phyloP scores from a whole-genome alignment of 1,140 invertebrate species.

The Pogonomyrmex barbatus region DNA sequence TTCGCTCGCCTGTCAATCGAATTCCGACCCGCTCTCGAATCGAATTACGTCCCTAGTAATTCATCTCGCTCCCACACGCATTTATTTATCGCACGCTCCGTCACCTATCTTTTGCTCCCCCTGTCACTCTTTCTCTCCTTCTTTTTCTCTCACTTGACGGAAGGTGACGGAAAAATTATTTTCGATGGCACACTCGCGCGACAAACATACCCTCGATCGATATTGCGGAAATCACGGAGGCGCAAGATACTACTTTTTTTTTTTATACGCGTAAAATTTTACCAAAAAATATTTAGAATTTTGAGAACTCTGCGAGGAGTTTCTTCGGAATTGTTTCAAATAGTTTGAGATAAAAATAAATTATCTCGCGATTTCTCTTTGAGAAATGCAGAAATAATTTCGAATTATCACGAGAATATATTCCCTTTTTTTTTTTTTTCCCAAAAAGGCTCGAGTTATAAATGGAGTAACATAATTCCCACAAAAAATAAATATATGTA shows the following conservation, averaged over 20 bases:
- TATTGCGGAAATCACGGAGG: constrained; percentile 12
- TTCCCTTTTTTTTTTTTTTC: neutral
- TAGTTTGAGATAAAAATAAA: neutral
- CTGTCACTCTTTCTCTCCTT: neutral
- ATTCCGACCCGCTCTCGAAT: constrained; percentile 61
- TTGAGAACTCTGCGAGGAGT: neutral
- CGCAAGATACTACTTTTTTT: neutral
- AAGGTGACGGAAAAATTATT: constrained; percentile 55
- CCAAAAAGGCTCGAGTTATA: neutral
- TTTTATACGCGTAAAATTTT: neutral
- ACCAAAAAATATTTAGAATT: neutral
- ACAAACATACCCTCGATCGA: constrained; percentile 14
- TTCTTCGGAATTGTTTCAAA: neutral
- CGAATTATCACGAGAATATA: neutral
- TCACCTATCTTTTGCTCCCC: neutral
- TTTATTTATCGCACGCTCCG: constrained; percentile 62
- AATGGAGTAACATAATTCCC: neutral
- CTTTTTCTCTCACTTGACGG: no score
- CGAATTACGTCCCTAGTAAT: constrained; percentile 57
- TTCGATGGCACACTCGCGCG: constrained; percentile 13
- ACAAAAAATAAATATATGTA: neutral
- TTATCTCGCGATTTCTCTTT: neutral
- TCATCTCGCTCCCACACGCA: constrained; percentile 39
- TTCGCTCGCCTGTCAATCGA: constrained; percentile 67
- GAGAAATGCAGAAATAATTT: neutral